Evolutionary conservation across 2,113 vertebrate species (phyloP).

Genomic region (Rhynchomys soricoides): DNA sequence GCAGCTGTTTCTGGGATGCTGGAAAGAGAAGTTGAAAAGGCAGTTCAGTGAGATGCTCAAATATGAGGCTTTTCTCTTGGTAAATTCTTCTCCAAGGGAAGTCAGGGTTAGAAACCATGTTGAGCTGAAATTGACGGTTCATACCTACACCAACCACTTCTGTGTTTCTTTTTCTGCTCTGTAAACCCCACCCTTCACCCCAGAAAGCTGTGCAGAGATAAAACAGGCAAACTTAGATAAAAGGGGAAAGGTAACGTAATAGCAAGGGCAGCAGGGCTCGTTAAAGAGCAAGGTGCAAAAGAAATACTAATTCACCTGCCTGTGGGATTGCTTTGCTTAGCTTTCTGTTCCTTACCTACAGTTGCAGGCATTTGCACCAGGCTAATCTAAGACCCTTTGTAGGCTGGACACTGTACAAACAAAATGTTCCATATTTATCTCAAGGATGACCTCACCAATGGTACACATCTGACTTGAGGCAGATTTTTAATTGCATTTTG

Average conservation of each 20-base stretch:
- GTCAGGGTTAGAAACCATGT: neutral
- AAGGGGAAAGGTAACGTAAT: neutral
- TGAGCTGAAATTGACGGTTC: neutral
- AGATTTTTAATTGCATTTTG: constrained; percentile 18
- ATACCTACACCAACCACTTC: neutral
- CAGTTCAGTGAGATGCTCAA: neutral
- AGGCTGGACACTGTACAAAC: neutral
- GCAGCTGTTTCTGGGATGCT: constrained; percentile 7
- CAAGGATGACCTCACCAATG: neutral
- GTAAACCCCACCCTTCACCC: neutral
- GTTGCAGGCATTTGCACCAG: neutral
- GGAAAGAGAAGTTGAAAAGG: constrained; percentile 42
- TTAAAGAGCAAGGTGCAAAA: neutral
- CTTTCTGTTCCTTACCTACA: neutral
- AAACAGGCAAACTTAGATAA: neutral
- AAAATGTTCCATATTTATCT: neutral
- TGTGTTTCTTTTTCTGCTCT: neutral
- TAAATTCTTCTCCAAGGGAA: constrained; percentile 22
- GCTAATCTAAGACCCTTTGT: neutral
- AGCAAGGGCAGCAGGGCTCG: neutral
- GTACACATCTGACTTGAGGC: neutral
- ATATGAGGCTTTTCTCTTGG: neutral
- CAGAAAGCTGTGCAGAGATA: neutral
- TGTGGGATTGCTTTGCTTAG: no score
- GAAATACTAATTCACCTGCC: neutral